Base-by-base conservation (phyloP, 2,888 invertebrate species). In the Steinernema hermaphroditum region DNA sequence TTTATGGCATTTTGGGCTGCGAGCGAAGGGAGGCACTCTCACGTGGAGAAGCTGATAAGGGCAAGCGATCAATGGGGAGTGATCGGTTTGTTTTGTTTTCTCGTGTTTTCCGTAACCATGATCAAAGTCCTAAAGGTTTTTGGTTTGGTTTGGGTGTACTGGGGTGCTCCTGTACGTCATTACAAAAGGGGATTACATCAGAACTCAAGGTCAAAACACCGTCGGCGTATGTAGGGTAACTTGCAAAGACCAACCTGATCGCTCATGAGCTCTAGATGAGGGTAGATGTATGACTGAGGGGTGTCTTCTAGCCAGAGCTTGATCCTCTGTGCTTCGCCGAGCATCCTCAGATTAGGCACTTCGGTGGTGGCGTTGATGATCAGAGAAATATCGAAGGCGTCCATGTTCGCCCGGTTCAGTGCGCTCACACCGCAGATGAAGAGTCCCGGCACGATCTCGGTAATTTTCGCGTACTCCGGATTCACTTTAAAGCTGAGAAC, bases 301-400 rank as follows among this genome's bases (percentile, higher is more conserved):
- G 82, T 82, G 77, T 86, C 86, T 32, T 86, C 85, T 43, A 86
- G 75, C 86, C 86, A 86, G 43, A 86, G 76, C 74, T 86, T 86
- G 41, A 85, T 81, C 22, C 86, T 70, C 69, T 85, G 83, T 41
- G 85, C 82, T 50, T 86, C 83, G 8, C 84, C 84, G 37, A 85
- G 78, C n/a, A 71, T 73, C 75, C 78, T 75, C 79, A 85, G 78
- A 74, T 85, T 85, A 24, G 85, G 85, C 29, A 86, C 85, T 86
- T 94, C 94, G 0, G 92, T 91, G 0, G 94, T 93, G 27, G 91
- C 92, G 86, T 92, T 93, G 71, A 94, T 91, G 62, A 94, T 91
- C 81, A 92, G 91, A 0, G 92, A 91, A 70, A 94, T 91, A 41
- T 91, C 90, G 41, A 92, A 88, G 72, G 73, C 9, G 34, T 57